phyloP scores from a whole-genome alignment of 1,140 invertebrate species.

The Cyclina sinensis region DNA sequence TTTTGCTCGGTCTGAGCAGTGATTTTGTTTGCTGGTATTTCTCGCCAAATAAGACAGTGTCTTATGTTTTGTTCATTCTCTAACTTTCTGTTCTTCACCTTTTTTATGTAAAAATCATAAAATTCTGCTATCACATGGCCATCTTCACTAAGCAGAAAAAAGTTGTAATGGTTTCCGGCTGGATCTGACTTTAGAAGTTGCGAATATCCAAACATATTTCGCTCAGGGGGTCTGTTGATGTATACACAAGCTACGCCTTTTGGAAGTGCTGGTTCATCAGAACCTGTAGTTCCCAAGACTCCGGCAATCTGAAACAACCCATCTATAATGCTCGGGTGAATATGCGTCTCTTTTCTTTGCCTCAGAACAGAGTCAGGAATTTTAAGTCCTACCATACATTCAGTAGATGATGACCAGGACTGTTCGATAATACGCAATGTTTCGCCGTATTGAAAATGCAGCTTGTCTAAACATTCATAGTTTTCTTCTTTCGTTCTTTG shows the following conservation, averaged over 20 bases:
- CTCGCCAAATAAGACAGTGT: too few species aligned
- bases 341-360: constrained; percentile 66
- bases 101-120: not conserved
- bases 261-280: constrained; percentile 39
- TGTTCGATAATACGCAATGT: constrained; percentile 65
- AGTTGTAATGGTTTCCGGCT: constrained; percentile 64
- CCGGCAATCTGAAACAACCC: constrained; percentile 73
- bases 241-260: constrained; percentile 44
- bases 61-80: not conserved
- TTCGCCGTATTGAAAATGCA: constrained; percentile 74
- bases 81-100: not conserved
- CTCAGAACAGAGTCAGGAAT: constrained; percentile 65
- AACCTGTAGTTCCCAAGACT: not conserved
- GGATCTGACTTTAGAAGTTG: not conserved
- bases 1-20: too few species aligned
- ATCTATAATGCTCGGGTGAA: constrained; percentile 76
- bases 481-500: constrained; percentile 64
- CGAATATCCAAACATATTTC: constrained; percentile 56
- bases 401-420: constrained; percentile 60
- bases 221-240: not conserved
- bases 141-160: constrained; percentile 66
- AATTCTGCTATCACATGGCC: constrained; percentile 73
- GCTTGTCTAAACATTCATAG: constrained; percentile 67
- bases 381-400: constrained; percentile 71
- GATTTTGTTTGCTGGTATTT: too few species aligned